Evolutionary conservation across 2,797 vertebrate species (phyloP), one percentile per base, ranked within the genome.

Genomic region (Diplodus sargus): DNA sequence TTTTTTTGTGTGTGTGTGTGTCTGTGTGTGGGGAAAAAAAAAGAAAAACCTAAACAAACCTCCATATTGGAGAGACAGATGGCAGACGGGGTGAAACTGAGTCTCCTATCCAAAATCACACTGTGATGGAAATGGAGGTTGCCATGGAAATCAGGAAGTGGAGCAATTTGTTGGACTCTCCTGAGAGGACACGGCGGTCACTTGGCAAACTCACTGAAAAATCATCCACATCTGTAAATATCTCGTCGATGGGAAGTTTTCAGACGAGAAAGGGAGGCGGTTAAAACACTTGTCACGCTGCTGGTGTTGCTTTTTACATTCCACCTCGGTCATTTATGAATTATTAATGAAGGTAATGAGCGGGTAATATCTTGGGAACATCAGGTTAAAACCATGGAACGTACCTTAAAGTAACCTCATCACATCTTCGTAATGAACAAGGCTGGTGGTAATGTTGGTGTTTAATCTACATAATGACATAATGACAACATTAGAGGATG

Each of bases 1-100:
- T 83, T 76, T 83, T 39, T 63, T 54, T 76, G 13, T n/a, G 28
- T 28, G 28, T 68, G 13, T n/a, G 28, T 28, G 28, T 28, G 3
- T 28, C 3, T 28, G 28, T 28, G 2, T 28, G 25, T 25, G 25
- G 28, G n/a, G n/a, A n/a, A 52, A 82, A 66, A 84, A 30, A 79
- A 70, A 83, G 74, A 30, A 23, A 13, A 54, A 34, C 18, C 51
- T 76, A 86, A 92, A 89, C 84, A 91, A 93, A 90, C 84, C 70
- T 91, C 86, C 90, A 91, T 93, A 86, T 92, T 90, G 89, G 79
- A 84, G 77, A 88, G 90, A 90, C 94, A 95, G 93, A 94, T 94
- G 92, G 93, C 87, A 85, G 87, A 89, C 70, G 52, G 87, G 89
- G 84, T 89, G 82, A 91, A 81, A 83, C 60, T 72, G 68, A 90